A percentile compares a stretch with the other conserved stretches of the same genome.
These are phyloP conservation scores for Drosophila persimilis DNA, from an alignment of 1,140 invertebrate species.

Conservation along the genomic window DNA sequence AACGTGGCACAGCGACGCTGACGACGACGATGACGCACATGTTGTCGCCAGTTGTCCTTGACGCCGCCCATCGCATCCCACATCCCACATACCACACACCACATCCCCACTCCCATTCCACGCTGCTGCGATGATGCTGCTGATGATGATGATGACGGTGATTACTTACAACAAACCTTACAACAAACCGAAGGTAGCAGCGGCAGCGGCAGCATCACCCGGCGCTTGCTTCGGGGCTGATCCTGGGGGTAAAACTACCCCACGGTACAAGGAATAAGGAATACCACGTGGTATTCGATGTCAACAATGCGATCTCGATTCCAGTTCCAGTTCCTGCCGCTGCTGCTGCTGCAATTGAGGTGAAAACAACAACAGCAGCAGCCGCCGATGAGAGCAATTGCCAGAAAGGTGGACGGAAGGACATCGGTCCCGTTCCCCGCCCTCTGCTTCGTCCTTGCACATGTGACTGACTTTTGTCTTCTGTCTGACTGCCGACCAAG, in stretches of 20 bases:
- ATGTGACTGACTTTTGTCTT: constrained; percentile 70
- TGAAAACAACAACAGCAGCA: constrained; percentile 51
- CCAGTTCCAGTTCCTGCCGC: constrained; percentile 26
- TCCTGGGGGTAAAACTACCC: constrained; percentile 60
- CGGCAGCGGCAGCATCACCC: constrained; percentile 42
- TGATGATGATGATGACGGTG: constrained; percentile 77
- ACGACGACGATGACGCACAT: constrained; percentile 72
- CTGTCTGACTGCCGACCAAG: constrained; percentile 67
- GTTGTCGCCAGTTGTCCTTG: constrained; percentile 79
- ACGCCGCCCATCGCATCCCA: constrained; percentile 28
- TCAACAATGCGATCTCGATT: constrained; percentile 67
- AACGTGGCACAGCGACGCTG: constrained; percentile 68
- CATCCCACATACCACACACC: too few relatives aligned
- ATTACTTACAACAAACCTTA: constrained; percentile 80
- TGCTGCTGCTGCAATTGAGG: constrained; percentile 58
- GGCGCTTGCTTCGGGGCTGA: constrained; percentile 66
- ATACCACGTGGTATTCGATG: constrained; percentile 39
- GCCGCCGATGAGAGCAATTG: constrained; percentile 45
- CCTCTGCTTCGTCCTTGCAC: constrained; percentile 20
- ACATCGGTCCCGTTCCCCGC: constrained; percentile 7
- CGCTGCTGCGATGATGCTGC: constrained; percentile 26
- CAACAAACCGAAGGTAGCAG: constrained; percentile 69
- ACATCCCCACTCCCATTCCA: neutral
- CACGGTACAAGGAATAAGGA: constrained; percentile 13
- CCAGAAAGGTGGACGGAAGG: constrained; percentile 58